These are phyloP conservation scores for Amblyteles armatorius DNA, from an alignment of 2,888 invertebrate species.

Conservation along the genomic window DNA sequence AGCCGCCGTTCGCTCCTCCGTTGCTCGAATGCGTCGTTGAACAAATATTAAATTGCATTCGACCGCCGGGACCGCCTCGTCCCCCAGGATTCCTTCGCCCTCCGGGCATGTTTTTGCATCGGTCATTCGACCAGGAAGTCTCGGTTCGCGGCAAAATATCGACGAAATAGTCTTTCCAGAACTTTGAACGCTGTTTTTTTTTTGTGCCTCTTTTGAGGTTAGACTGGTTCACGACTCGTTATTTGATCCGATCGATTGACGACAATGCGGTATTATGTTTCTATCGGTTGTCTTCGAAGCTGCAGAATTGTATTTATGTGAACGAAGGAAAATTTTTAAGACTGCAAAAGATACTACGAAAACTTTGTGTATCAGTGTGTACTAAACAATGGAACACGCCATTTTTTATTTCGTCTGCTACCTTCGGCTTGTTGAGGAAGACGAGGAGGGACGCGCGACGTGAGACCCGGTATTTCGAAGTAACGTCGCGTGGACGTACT, in stretches of 20 bases:
- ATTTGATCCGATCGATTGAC: background rate
- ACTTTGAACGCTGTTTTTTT: background rate
- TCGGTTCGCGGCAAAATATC: background rate
- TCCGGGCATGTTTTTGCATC: constrained; percentile 84
- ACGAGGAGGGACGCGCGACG: too few relatives aligned
- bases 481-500: too few relatives aligned
- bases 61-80: constrained; percentile 74
- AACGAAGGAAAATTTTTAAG: background rate
- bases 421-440: too few relatives aligned
- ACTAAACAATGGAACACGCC: constrained; percentile 36
- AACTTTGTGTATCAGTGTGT: constrained; percentile 4
- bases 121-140: constrained; percentile 83
- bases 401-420: constrained; percentile 25
- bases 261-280: background rate
- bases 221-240: background rate
- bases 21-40: constrained; percentile 53
- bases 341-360: background rate
- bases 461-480: background rate
- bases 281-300: background rate
- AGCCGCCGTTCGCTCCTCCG: constrained; percentile 42
- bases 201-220: background rate
- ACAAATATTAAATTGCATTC: constrained; percentile 83
- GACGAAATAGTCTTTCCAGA: background rate
- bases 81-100: constrained; percentile 80
- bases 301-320: background rate